Percentiles rank a stretch among this genome's conserved stretches.
phyloP scores from a whole-genome alignment of 2,888 invertebrate genomes.

The Onchidella celtica region DNA sequence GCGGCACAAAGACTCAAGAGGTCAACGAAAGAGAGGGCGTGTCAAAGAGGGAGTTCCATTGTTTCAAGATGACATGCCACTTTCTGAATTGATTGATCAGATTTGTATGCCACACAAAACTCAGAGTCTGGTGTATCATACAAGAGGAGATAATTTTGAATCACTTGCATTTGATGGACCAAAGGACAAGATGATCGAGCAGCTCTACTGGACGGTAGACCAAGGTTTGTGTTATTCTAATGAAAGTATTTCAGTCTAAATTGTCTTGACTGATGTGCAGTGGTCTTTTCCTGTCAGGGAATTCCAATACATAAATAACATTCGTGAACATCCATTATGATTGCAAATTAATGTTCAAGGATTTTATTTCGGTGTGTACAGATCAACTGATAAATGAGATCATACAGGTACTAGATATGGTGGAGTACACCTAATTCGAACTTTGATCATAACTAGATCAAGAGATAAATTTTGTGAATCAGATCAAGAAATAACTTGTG shows the following conservation, averaged over 20 bases:
- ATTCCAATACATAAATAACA: background rate
- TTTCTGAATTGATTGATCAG: slow-evolving; percentile 35
- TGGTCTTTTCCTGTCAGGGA: background rate
- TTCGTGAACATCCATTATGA: too few species aligned
- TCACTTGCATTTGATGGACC: slow-evolving; percentile 65
- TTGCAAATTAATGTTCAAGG: too few species aligned
- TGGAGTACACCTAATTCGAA: too few species aligned
- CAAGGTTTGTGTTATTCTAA: slow-evolving; percentile 55
- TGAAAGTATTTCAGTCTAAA: too few species aligned
- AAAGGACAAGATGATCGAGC: slow-evolving; percentile 57
- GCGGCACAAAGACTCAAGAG: background rate
- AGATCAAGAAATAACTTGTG: too few species aligned
- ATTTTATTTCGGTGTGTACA: too few species aligned
- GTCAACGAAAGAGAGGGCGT: background rate
- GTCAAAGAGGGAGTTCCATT: background rate
- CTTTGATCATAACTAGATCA: too few species aligned
- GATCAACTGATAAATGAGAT: too few species aligned
- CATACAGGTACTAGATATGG: too few species aligned
- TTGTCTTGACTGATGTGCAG: too few species aligned
- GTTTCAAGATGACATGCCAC: slow-evolving; percentile 38
- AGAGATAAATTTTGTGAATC: too few species aligned
- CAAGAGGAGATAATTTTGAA: slow-evolving; percentile 54
- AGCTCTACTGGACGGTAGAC: slow-evolving; percentile 60
- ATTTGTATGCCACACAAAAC: slow-evolving; percentile 57
- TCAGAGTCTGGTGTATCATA: slow-evolving; percentile 61